Evolutionary conservation across 2,797 vertebrate species (phyloP), one percentile per base, ranked within the genome.

Genomic region (Gallinago solitaria): DNA sequence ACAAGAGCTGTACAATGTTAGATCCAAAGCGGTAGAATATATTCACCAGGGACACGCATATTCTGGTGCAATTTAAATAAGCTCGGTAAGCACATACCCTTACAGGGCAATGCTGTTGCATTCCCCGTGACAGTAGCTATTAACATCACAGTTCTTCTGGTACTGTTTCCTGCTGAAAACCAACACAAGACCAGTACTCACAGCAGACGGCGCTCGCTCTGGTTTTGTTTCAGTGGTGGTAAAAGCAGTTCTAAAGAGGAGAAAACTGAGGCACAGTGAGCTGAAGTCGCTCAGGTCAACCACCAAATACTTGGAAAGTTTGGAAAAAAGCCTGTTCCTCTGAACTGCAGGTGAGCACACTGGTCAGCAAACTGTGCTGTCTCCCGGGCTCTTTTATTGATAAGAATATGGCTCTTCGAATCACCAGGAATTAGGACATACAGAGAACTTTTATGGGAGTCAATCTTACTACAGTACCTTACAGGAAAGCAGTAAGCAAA

Each of bases 161-260:
- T 67, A 37, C 33, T 48, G 12, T 30, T 16, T 11, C 12, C n/a
- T 39, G 67, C 28, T 25, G 18, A 61, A 25, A 25, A 8, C 2
- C 28, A 76, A 5, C 3, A 13, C 6, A 48, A 87, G 51, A 24
- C 10, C 5, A 3, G 1, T 5, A 2, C 8, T 63, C 12, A 12
- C 5, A 16, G 70, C 37, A 57, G 37, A 18, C 13, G 2, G 9
- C 81, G 47, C 30, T 10, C 27, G 59, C 39, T 32, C 11, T 6
- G 19, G 37, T 56, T 78, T 59, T 65, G 20, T 37, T 25, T 21
- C 47, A 33, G 35, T 75, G 10, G 28, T 37, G 6, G 9, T 16
- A 39, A 33, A 19, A 53, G 12, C 4, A 41, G 14, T 60, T 88
- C 59, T 43, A 35, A 65, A 56, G 35, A 59, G 4, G 43, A 19